Percentiles rank a stretch among this genome's conserved stretches.
Conservation (phyloP, 2,888 invertebrate species). For the Rotaria socialis region DNA sequence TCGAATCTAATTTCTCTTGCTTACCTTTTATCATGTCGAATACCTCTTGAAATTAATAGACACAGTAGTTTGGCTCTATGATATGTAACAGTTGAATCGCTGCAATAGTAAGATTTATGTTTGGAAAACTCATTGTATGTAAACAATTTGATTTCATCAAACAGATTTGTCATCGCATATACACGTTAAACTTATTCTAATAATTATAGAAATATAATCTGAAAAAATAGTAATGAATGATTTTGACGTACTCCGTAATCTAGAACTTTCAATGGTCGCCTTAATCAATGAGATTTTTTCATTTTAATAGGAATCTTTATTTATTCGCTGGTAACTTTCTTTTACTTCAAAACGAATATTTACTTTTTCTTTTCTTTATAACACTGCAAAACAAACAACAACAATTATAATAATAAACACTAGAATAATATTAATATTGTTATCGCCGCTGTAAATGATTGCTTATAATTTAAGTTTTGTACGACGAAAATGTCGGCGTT, state of each 20-base stretch:
- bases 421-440: neutral
- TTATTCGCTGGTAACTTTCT: neutral
- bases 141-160: no score
- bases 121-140: no score
- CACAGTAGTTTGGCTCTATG: no score
- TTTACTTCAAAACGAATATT: neutral
- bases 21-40: no score
- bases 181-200: no score
- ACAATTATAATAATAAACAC: neutral
- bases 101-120: no score
- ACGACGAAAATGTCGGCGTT: slow-evolving; percentile 47
- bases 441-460: neutral
- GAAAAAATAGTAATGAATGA: neutral
- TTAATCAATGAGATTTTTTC: neutral
- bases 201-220: neutral
- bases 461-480: slow-evolving; percentile 47
- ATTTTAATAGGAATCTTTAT: neutral
- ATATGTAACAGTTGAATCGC: no score
- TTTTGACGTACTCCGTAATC: neutral
- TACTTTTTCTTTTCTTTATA: neutral
- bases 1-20: no score
- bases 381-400: neutral
- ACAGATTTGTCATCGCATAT: no score
- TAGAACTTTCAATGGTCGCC: neutral
- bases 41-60: no score